Evolutionary conservation across 53 echinoderm and acorn worm species (phyloP).

Genomic region (Patiria pectinifera): DNA sequence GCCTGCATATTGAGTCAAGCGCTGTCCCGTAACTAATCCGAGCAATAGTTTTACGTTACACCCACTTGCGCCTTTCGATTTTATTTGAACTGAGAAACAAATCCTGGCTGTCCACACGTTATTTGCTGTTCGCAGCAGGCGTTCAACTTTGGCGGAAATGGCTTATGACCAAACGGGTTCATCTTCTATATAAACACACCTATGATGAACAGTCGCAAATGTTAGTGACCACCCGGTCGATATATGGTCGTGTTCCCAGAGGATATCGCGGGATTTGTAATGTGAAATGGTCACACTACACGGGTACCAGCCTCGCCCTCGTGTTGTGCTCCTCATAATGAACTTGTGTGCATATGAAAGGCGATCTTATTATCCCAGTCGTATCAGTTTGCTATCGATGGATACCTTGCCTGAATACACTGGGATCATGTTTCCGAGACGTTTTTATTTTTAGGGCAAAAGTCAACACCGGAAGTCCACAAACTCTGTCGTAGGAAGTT

Average conservation of each 20-base stretch:
- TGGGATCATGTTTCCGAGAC: neutral
- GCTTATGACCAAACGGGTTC: no score
- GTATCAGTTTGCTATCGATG: no score
- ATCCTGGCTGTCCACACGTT: neutral
- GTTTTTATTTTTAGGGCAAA: neutral
- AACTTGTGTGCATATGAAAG: neutral
- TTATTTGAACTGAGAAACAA: neutral
- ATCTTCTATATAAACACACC: no score
- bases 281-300: no score
- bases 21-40: constrained; percentile 1
- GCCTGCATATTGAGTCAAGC: neutral
- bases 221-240: no score
- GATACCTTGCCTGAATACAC: neutral
- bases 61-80: neutral
- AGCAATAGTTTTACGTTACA: constrained; percentile 18
- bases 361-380: neutral
- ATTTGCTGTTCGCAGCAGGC: neutral
- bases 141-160: neutral
- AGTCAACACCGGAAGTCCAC: neutral
- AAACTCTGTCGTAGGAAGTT: neutral
- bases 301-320: neutral
- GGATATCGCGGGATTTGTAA: no score
- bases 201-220: no score
- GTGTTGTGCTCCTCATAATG: neutral
- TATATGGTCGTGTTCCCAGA: no score